Evolutionary conservation across 2,797 vertebrate species (phyloP), one percentile per base, ranked within the genome.

Genomic region (Myiothlypis chrysogaster): DNA sequence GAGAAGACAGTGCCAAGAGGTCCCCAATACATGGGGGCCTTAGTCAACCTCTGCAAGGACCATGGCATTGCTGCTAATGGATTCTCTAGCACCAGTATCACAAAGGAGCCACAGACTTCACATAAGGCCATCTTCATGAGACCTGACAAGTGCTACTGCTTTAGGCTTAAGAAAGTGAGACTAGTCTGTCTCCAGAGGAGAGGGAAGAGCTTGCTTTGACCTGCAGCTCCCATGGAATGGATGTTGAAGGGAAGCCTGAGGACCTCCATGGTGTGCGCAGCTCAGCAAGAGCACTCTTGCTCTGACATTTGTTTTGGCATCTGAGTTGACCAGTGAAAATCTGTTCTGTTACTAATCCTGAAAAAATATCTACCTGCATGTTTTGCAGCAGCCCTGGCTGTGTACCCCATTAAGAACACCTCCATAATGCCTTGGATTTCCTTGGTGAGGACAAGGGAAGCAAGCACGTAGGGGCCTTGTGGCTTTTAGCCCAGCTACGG

Each of bases 391-490:
- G 21, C 14, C 20, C 37, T 39, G 43, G 30, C 39, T 72, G 17
- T 47, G 50, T 35, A 61, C 8, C 32, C 20, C 15, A 6, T 44
- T 52, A 46, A 37, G 21, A 77, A n/a, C 24, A 79, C 11, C 8
- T 59, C 52, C 64, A 25, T 1, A 9, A 64, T 28, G 37, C 32
- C 10, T 47, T 24, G 21, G 60, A 4, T 69, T 76, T 83, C 34
- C 14, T 55, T 46, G 47, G 8, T 21, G 14, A 18, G 8, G 7
- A 37, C 5, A 4, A 12, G 7, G 14, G 4, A 16, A 5, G 10
- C 8, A 61, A 50, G 10, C 28, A 44, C 0, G 2, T 13, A 37
- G 32, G 1, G 0, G 4, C 12, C 19, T 56, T 68, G 17, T 16
- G 27, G 12, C 9, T 72, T 86, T 68, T 53, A 52, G 16, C 53